Percentiles rank a stretch among this genome's conserved stretches.
Evolutionary conservation across 2,797 vertebrate species (phyloP).

Genomic region (Myiotriccus ornatus): DNA sequence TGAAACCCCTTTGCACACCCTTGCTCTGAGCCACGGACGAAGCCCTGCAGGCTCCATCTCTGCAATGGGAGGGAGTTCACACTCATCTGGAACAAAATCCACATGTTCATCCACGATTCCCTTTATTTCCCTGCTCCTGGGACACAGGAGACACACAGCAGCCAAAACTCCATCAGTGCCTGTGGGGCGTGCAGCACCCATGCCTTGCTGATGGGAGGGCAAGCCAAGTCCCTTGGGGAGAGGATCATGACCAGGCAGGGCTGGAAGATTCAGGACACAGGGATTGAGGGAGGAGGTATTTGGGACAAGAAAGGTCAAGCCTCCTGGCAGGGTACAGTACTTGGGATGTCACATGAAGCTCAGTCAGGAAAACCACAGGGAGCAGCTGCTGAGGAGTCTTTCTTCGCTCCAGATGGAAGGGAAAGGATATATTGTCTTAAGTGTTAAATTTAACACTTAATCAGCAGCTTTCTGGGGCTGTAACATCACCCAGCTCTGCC

Average conservation of each 20-base stretch:
- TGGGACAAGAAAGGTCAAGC: not conserved
- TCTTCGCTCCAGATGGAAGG: not conserved
- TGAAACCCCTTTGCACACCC: not conserved
- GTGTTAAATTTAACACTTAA: conserved; percentile 40
- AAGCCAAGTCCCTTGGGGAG: not conserved
- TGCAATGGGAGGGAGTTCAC: not conserved
- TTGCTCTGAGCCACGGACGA: not conserved
- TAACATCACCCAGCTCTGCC: not conserved
- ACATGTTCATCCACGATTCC: not conserved
- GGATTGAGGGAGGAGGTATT: not conserved
- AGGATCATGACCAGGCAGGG: rapidly evolving
- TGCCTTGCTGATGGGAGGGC: not conserved
- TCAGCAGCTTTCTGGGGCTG: not conserved
- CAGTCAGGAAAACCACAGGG: not conserved
- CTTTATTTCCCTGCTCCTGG: not conserved
- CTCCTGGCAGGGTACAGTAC: not conserved
- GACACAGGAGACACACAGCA: rapidly evolving
- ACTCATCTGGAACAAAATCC: conserved; percentile 11
- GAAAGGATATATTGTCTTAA: not conserved
- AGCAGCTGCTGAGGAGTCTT: not conserved
- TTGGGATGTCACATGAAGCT: not conserved
- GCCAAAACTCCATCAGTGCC: rapidly evolving
- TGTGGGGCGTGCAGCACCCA: not conserved
- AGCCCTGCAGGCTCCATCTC: not conserved
- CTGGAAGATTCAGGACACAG: not conserved